These are phyloP conservation scores for Peromyscus maniculatus DNA, from an alignment of 2,113 vertebrate species.

Conservation along the genomic window DNA sequence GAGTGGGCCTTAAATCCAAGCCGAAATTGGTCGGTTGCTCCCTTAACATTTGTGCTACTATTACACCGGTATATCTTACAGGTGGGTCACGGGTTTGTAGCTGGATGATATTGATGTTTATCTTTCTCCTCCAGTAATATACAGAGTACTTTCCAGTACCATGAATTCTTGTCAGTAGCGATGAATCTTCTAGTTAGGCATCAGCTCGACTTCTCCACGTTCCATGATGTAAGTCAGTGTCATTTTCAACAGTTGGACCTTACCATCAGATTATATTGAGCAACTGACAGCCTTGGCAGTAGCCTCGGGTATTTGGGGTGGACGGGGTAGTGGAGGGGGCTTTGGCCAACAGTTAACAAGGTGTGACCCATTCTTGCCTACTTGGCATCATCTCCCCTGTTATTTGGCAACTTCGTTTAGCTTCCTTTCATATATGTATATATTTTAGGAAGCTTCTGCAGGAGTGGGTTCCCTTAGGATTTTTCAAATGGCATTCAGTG, in stretches of 20 bases:
- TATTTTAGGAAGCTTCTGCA: background rate
- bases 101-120: background rate
- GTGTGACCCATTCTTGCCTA: background rate
- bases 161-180: background rate
- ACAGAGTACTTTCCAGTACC: background rate
- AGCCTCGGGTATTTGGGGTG: background rate
- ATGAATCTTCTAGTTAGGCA: background rate
- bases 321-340: background rate
- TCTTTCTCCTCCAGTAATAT: background rate
- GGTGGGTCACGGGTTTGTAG: background rate
- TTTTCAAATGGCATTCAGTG: background rate
- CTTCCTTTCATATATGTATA: background rate
- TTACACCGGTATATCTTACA: background rate
- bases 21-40: background rate
- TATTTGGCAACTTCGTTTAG: background rate
- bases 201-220: background rate
- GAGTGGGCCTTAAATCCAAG: background rate
- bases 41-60: background rate
- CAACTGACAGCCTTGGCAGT: background rate
- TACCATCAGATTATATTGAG: background rate
- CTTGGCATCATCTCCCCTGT: background rate
- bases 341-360: background rate
- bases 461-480: too few species aligned
- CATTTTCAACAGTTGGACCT: background rate
- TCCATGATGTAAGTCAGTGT: background rate